phyloP scores from a whole-genome alignment of 2,113 vertebrate genomes.

The Rhombomys opimus region DNA sequence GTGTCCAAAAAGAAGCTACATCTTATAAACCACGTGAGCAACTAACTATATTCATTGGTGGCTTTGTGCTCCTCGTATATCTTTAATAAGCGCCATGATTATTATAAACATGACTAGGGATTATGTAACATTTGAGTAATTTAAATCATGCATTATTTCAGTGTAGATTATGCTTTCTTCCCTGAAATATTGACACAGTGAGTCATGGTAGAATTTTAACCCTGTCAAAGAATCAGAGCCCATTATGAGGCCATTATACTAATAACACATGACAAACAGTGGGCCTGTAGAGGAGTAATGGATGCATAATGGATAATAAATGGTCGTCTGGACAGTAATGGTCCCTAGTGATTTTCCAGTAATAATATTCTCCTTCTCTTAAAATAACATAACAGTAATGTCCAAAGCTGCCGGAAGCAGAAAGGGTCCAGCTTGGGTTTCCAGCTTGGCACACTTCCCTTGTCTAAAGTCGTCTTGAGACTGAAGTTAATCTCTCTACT shows the following conservation, averaged over 20 bases:
- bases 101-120: slow-evolving; percentile 6
- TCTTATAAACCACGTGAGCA: not conserved
- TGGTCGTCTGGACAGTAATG: slow-evolving; percentile 56
- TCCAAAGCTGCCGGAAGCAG: slow-evolving; percentile 5
- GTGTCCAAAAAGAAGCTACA: not conserved
- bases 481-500: not conserved
- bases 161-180: not conserved
- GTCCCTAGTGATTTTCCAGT: slow-evolving; percentile 40
- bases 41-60: not conserved
- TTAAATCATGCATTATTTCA: slow-evolving; percentile 54
- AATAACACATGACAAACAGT: slow-evolving; percentile 52
- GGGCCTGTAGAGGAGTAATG: slow-evolving; percentile 42
- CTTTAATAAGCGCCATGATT: slow-evolving; percentile 38
- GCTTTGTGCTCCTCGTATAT: not conserved
- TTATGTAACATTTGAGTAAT: slow-evolving; percentile 52
- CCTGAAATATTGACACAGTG: slow-evolving; percentile 42
- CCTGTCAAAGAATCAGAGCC: slow-evolving; percentile 35
- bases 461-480: not conserved
- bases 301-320: slow-evolving; percentile 71
- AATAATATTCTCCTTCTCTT: slow-evolving; percentile 35
- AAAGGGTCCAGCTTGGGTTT: slow-evolving; percentile 7
- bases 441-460: not conserved
- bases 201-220: slow-evolving; percentile 20
- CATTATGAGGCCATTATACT: slow-evolving; percentile 53
- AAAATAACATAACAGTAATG: slow-evolving; percentile 56